Conservation (phyloP, 2,797 vertebrate genomes). For the Molossus alvarezi region DNA sequence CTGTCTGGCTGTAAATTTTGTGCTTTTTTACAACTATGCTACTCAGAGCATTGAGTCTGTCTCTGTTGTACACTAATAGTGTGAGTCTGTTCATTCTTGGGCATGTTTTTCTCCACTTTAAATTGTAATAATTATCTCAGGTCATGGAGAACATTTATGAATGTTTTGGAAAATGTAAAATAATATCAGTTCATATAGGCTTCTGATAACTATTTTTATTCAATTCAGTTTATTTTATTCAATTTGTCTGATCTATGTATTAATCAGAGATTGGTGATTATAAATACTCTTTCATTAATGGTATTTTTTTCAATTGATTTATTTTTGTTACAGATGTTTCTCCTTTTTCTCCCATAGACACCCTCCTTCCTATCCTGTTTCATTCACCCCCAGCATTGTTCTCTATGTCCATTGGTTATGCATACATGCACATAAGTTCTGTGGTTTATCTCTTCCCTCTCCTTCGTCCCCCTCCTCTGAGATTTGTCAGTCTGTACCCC, state of each 20-base stretch:
- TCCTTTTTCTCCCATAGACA: too few species aligned
- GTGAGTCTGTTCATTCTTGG: neutral
- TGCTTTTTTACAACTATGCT: neutral
- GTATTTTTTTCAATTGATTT: too few species aligned
- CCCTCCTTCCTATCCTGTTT: too few species aligned
- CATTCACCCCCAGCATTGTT: too few species aligned
- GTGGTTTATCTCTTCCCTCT: too few species aligned
- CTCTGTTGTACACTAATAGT: neutral
- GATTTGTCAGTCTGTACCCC: too few species aligned
- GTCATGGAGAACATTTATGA: constrained; percentile 17
- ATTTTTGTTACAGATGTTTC: too few species aligned
- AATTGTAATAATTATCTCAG: constrained; percentile 39
- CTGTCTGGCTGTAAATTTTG: neutral
- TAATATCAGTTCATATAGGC: neutral
- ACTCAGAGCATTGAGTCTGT: neutral
- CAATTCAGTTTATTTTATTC: neutral
- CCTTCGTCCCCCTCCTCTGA: too few species aligned
- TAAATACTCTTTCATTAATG: neutral
- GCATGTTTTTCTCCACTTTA: constrained; percentile 10
- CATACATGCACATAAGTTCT: too few species aligned
- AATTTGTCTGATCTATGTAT: neutral
- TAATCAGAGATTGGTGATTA: constrained; percentile 25
- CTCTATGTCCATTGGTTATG: too few species aligned
- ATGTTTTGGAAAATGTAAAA: neutral
- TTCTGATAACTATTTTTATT: constrained; percentile 19